Evolutionary conservation across 2,113 vertebrate species (phyloP).

Genomic region (Sminthopsis crassicaudata): DNA sequence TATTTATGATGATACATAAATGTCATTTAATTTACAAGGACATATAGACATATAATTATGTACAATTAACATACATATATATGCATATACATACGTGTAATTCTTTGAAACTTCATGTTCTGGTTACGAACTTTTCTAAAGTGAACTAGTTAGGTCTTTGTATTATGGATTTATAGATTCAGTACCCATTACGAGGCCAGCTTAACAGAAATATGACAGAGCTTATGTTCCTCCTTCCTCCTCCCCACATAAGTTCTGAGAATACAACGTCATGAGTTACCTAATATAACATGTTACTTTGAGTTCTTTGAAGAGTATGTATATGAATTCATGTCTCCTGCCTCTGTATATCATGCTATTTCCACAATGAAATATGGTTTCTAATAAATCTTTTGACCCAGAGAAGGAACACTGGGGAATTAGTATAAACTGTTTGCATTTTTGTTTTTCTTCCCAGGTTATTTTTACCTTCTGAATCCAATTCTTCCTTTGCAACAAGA

Average conservation of each 20-base stretch:
- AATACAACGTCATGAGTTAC: background rate
- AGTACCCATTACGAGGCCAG: background rate
- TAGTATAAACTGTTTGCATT: no score
- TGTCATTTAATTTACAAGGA: background rate
- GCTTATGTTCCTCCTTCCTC: background rate
- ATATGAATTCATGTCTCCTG: background rate
- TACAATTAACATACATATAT: background rate
- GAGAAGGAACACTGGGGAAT: no score
- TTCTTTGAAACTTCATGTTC: background rate
- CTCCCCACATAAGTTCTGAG: background rate
- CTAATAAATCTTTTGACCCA: background rate
- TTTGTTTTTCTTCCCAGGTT: no score
- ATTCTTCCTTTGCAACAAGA: no score
- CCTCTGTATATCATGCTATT: background rate
- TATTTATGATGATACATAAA: background rate
- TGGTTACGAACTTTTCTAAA: background rate
- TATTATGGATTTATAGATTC: background rate
- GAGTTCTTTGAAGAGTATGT: no score
- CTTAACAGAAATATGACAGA: background rate
- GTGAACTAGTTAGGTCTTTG: background rate
- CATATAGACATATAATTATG: background rate
- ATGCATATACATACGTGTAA: background rate
- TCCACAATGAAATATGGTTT: background rate
- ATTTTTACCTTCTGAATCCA: no score
- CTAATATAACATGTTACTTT: background rate